phyloP scores from a whole-genome alignment of 2,888 invertebrate genomes.

The Altica lythri region DNA sequence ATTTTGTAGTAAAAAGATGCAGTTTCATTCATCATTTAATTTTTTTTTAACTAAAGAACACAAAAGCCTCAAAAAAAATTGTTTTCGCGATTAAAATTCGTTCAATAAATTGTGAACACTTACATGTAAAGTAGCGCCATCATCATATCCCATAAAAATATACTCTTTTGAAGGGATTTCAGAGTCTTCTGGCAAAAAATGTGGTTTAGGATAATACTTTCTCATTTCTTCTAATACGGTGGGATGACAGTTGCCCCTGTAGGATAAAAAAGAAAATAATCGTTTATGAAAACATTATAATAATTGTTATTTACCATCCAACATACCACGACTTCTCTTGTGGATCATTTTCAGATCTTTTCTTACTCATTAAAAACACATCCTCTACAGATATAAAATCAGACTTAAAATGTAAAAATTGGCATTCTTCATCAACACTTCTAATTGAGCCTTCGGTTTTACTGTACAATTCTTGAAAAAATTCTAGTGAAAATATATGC shows the following conservation, averaged over 20 bases:
- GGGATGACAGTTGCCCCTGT: constrained; percentile 86
- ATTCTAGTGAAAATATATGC: constrained; percentile 67
- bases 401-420: constrained; percentile 85
- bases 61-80: no score
- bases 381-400: constrained; percentile 76
- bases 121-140: constrained; percentile 90
- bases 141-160: constrained; percentile 89
- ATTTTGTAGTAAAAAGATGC: no score
- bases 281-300: constrained; percentile 3
- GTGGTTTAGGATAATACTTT: constrained; percentile 77
- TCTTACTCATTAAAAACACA: constrained; percentile 75
- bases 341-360: constrained; percentile 65
- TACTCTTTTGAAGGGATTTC: constrained; percentile 88
- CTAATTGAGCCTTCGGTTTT: constrained; percentile 72
- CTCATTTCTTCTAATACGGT: constrained; percentile 74
- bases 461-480: constrained; percentile 73
- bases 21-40: no score
- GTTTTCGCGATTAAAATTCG: no score
- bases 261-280: constrained; percentile 28
- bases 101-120: no score
- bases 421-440: constrained; percentile 79
- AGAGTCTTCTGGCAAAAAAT: constrained; percentile 87
- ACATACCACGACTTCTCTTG: constrained; percentile 83
- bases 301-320: constrained; percentile 72
- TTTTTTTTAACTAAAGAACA: no score